Evolutionary conservation across 2,888 invertebrate genomes (phyloP).

Genomic region (Buathra laborator): DNA sequence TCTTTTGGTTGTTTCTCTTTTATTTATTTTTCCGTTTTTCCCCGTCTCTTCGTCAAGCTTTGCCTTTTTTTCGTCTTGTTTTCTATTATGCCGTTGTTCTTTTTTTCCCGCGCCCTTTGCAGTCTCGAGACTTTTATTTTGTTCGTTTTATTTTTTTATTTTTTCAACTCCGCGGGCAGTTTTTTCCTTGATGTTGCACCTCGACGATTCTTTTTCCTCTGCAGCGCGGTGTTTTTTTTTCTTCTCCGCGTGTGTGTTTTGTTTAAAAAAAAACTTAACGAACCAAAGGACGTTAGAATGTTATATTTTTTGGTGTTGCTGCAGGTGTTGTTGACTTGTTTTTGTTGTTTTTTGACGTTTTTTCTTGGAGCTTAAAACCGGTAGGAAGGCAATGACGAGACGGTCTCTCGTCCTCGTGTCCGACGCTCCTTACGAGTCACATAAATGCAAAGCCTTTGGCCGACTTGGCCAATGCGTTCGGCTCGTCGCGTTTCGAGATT

Average conservation of each 20-base stretch:
- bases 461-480: slow-evolving; percentile 53
- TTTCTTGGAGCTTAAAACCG: slow-evolving; percentile 52
- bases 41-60: slow-evolving; percentile 8
- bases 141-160: slow-evolving; percentile 21
- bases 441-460: slow-evolving; percentile 72
- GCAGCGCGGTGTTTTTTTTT: not conserved
- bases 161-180: not conserved
- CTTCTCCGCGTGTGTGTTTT: not conserved
- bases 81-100: slow-evolving; percentile 27
- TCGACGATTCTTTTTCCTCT: slow-evolving; percentile 35
- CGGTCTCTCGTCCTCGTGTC: slow-evolving; percentile 70
- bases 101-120: slow-evolving; percentile 32
- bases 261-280: not conserved
- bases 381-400: slow-evolving; percentile 66
- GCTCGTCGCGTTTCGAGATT: not conserved
- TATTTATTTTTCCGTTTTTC: slow-evolving; percentile 28
- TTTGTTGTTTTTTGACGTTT: slow-evolving; percentile 14
- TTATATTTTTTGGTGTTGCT: slow-evolving; percentile 3
- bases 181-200: slow-evolving; percentile 9
- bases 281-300: not conserved
- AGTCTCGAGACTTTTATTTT: slow-evolving; percentile 19
- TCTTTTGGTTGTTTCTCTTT: not conserved
- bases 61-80: slow-evolving; percentile 7
- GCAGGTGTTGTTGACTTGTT: not conserved
- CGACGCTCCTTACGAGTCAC: slow-evolving; percentile 71